Evolutionary conservation across 1,140 invertebrate genomes (phyloP).

Genomic region (Bombus haemorrhoidalis): DNA sequence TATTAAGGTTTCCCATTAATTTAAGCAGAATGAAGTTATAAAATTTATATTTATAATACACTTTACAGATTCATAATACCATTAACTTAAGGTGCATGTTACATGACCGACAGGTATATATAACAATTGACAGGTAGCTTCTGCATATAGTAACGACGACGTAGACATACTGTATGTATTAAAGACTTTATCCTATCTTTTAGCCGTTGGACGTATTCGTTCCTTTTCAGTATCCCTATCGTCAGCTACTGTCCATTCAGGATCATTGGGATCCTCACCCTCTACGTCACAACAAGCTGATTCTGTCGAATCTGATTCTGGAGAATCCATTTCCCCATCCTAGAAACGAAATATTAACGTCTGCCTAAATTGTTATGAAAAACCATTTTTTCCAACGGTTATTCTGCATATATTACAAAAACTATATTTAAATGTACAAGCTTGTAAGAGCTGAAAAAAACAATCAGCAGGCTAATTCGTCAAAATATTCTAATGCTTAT

Average conservation of each 20-base stretch:
- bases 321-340: conserved; percentile 79
- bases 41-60: conserved; percentile 84
- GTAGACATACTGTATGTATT: conserved; percentile 74
- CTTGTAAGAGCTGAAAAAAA: conserved; percentile 60
- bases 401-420: conserved; percentile 56
- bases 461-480: conserved; percentile 57
- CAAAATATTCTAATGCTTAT: conserved; percentile 48
- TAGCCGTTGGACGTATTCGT: conserved; percentile 80
- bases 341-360: conserved; percentile 66
- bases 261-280: conserved; percentile 91
- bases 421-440: conserved; percentile 57
- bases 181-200: conserved; percentile 80
- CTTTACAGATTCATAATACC: conserved; percentile 83
- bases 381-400: conserved; percentile 32
- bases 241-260: conserved; percentile 87
- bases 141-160: conserved; percentile 76
- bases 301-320: conserved; percentile 85
- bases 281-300: conserved; percentile 84
- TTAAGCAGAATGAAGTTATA: conserved; percentile 82
- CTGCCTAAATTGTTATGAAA: conserved; percentile 44
- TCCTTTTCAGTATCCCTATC: conserved; percentile 80
- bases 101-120: conserved; percentile 80
- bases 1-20: conserved; percentile 73
- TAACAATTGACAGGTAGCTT: conserved; percentile 82
- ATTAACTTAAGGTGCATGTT: conserved; percentile 81